Evolutionary conservation across 2,797 vertebrate species (phyloP).

Genomic region (Enteromius mattozi): DNA sequence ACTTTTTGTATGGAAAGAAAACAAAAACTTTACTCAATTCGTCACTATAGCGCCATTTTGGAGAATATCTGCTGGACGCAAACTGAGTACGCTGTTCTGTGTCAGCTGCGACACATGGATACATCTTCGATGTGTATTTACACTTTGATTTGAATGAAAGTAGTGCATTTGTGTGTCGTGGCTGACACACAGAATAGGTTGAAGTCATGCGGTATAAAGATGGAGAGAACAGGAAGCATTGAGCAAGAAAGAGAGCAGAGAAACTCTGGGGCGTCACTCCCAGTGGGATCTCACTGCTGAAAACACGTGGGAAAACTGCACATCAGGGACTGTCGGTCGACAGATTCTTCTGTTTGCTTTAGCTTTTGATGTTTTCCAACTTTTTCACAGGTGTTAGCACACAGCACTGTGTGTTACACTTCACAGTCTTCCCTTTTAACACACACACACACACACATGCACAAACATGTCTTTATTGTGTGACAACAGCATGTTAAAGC

Average conservation of each 20-base stretch:
- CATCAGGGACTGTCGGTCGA: neutral
- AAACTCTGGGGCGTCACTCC: conserved; percentile 13
- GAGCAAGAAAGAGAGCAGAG: neutral
- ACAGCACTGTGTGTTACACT: neutral
- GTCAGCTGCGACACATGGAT: too few species aligned
- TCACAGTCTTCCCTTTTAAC: neutral
- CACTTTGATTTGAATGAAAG: too few species aligned
- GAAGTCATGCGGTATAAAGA: neutral
- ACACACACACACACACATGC: neutral
- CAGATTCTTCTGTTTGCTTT: conserved; percentile 15
- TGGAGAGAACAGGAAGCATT: neutral
- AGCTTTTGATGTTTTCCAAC: conserved; percentile 18
- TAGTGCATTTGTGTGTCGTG: too few species aligned
- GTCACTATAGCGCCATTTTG: too few species aligned
- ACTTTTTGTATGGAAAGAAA: too few species aligned
- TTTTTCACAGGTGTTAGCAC: conserved; percentile 3
- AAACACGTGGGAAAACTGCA: neutral
- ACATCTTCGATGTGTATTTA: too few species aligned
- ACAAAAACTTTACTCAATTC: too few species aligned
- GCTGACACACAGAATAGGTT: too few species aligned
- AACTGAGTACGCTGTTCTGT: too few species aligned
- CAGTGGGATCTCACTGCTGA: conserved; percentile 15
- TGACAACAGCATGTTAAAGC: neutral
- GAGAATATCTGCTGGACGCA: too few species aligned
- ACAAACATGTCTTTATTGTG: neutral